Evolutionary conservation across 2,113 vertebrate species (phyloP).

Genomic region (Pyrgilauda ruficollis): DNA sequence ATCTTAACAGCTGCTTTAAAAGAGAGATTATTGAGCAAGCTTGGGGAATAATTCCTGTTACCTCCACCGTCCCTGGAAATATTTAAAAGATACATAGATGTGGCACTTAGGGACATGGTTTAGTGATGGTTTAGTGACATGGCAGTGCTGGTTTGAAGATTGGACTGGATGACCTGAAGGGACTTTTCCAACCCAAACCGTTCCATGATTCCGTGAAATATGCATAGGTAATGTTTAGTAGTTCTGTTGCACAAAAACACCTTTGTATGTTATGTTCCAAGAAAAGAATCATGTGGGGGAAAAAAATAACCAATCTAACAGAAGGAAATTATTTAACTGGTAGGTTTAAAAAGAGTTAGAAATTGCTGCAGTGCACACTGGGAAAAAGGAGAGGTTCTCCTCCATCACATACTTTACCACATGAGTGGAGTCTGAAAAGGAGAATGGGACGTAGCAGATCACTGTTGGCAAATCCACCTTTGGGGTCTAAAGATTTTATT

Average conservation of each 20-base stretch:
- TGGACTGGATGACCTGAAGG: not conserved
- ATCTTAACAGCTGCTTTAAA: not conserved
- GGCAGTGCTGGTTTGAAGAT: fast-evolving
- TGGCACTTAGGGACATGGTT: not conserved
- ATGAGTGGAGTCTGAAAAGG: not conserved
- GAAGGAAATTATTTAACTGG: not conserved
- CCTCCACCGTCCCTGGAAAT: not conserved
- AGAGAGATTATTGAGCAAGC: not conserved
- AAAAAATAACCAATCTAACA: not conserved
- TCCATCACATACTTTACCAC: not conserved
- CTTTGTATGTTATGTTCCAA: not conserved
- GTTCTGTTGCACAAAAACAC: not conserved
- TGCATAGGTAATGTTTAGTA: not conserved
- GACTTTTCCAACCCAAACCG: not conserved
- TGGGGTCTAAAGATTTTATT: not conserved
- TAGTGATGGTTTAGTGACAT: not conserved
- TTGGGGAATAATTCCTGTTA: not conserved
- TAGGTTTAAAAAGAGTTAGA: not conserved
- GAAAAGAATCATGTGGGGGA: not conserved
- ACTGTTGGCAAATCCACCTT: not conserved
- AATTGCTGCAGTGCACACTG: not conserved
- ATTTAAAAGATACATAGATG: not conserved
- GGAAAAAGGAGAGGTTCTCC: not conserved
- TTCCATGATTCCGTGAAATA: not conserved
- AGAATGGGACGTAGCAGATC: not conserved